Percentiles rank a stretch among this genome's conserved stretches.
phyloP scores from a whole-genome alignment of 1,140 invertebrate genomes.

The Brachionus paranguensis region DNA sequence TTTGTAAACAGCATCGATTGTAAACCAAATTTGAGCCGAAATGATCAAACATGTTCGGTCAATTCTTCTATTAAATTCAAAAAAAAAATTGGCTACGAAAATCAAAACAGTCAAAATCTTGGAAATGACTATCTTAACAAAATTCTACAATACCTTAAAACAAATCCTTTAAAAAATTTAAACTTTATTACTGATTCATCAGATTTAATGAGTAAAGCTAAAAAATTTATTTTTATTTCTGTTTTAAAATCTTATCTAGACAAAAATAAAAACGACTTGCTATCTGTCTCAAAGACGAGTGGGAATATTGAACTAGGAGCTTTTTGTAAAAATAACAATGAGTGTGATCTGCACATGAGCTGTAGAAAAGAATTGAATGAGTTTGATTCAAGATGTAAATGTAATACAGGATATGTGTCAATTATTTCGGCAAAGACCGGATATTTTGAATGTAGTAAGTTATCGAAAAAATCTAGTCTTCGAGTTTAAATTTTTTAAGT shows the following conservation, averaged over 20 bases:
- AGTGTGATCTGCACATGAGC: not conserved
- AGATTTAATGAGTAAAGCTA: not conserved
- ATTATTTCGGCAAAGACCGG: not conserved
- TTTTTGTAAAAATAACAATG: not conserved
- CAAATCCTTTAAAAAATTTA: not conserved
- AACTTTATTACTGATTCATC: not conserved
- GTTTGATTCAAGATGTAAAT: constrained; percentile 1
- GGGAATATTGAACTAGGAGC: not conserved
- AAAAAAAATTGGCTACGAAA: not conserved
- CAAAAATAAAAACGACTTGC: not conserved
- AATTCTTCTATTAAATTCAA: not conserved
- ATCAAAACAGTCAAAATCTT: not conserved
- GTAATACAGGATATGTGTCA: not conserved
- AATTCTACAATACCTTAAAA: constrained; percentile 3
- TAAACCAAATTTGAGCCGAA: not conserved
- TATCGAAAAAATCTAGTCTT: not conserved
- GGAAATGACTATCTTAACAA: not conserved
- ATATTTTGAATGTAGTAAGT: constrained; percentile 4
- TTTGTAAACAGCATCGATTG: not conserved
- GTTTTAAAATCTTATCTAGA: not conserved
- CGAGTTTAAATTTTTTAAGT: not conserved
- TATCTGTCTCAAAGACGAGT: not conserved
- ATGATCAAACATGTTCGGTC: not conserved
- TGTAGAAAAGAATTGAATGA: not conserved
- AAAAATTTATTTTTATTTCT: not conserved